Percentiles rank a stretch among this genome's conserved stretches.
Conservation (phyloP, 2,888 invertebrate species). For the Amphimallon solstitiale region DNA sequence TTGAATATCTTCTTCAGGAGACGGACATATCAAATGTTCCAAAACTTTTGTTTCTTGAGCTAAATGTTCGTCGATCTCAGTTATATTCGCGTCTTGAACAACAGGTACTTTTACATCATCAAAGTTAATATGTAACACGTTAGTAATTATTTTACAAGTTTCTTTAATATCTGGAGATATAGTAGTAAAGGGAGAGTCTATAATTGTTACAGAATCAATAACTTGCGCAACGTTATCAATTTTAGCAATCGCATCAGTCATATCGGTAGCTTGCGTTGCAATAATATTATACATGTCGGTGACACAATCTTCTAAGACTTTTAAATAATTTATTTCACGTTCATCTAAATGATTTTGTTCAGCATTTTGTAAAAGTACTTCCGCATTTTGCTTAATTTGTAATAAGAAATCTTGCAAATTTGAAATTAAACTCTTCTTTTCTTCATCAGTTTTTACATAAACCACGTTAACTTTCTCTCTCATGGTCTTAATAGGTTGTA, state of each 20-base stretch:
- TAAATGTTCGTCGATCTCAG: neutral
- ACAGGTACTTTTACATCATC: neutral
- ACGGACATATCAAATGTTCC: neutral
- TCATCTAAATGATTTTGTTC: constrained; percentile 42
- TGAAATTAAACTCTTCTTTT: constrained; percentile 22
- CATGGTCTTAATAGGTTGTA: constrained; percentile 37
- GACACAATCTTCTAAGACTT: constrained; percentile 40
- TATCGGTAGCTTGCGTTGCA: constrained; percentile 27
- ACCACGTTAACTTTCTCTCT: constrained; percentile 21
- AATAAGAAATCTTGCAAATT: constrained; percentile 40
- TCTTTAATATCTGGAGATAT: constrained; percentile 44
- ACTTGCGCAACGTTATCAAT: constrained; percentile 38
- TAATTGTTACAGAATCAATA: constrained; percentile 14
- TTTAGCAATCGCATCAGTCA: constrained; percentile 38
- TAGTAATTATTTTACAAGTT: constrained; percentile 44
- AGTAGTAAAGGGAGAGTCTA: constrained; percentile 43
- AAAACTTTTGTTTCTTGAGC: neutral
- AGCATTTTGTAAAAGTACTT: constrained; percentile 40
- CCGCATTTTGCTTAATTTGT: constrained; percentile 41
- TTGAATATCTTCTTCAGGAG: neutral
- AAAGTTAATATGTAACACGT: constrained; percentile 35
- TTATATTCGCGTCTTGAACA: neutral
- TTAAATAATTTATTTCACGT: constrained; percentile 44
- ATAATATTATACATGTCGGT: constrained; percentile 40
- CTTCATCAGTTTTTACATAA: constrained; percentile 30